Conservation (phyloP, 2,888 invertebrate species). For the Choreutis nemorana region DNA sequence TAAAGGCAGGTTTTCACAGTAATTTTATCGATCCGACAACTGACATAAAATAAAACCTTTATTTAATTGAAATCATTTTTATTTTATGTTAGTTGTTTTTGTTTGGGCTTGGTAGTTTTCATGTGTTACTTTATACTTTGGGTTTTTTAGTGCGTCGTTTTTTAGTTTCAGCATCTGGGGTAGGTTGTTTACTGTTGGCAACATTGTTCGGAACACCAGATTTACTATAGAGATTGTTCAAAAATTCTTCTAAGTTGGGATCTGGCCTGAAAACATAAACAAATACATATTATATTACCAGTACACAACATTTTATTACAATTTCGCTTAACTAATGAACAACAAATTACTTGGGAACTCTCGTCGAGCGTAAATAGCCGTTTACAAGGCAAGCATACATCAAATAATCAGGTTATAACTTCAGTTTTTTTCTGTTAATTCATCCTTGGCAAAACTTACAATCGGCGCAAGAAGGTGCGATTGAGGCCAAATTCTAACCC, state of each 20-base stretch:
- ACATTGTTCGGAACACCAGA: slow-evolving; percentile 42
- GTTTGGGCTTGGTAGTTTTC: too few relatives aligned
- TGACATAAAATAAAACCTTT: too few relatives aligned
- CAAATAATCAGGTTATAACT: too few relatives aligned
- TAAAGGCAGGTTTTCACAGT: slow-evolving; percentile 23
- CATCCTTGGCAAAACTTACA: too few relatives aligned
- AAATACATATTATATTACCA: neutral
- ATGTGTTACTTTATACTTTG: slow-evolving; percentile 38
- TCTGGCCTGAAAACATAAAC: slow-evolving; percentile 62
- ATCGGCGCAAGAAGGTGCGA: too few relatives aligned
- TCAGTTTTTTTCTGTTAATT: too few relatives aligned
- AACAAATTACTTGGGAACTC: neutral
- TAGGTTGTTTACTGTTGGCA: slow-evolving; percentile 17
- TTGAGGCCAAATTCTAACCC: too few relatives aligned
- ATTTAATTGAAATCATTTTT: too few relatives aligned
- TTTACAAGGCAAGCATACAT: too few relatives aligned
- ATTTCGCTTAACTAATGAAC: neutral
- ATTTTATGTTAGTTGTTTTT: too few relatives aligned
- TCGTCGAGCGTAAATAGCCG: too few relatives aligned
- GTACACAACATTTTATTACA: too few relatives aligned
- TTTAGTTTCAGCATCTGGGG: slow-evolving; percentile 27
- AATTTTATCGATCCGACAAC: slow-evolving; percentile 10
- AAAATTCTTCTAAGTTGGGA: slow-evolving; percentile 81
- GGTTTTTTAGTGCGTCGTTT: slow-evolving; percentile 50
- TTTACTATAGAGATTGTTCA: slow-evolving; percentile 81